These are phyloP conservation scores for Ictalurus punctatus DNA, from an alignment of 2,113 vertebrate species.

Conservation along the genomic window DNA sequence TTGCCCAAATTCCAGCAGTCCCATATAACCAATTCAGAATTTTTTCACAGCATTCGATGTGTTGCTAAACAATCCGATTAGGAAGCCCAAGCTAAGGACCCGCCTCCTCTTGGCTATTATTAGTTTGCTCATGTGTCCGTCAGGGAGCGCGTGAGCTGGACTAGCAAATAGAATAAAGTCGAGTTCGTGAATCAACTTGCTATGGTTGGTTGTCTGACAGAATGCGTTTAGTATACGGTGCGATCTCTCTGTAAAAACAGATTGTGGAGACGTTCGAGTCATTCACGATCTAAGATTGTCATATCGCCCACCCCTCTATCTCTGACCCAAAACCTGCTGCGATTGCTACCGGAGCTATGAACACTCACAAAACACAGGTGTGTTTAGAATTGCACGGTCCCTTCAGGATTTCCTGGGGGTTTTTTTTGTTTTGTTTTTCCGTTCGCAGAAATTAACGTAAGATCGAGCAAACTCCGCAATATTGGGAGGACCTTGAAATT, in stretches of 20 bases:
- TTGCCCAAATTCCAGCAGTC: not conserved
- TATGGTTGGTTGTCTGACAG: not conserved
- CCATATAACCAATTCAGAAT: not conserved
- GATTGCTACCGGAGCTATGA: not conserved
- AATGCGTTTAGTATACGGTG: too few species aligned
- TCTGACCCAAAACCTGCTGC: not conserved
- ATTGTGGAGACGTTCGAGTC: not conserved
- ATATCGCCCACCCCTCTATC: not conserved
- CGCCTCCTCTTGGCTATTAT: not conserved
- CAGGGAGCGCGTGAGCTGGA: not conserved
- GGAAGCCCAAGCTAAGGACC: not conserved
- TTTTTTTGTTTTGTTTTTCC: too few species aligned
- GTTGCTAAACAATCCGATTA: not conserved
- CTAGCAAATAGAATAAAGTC: not conserved
- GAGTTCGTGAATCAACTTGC: not conserved
- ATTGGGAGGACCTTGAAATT: too few species aligned
- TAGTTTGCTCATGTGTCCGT: not conserved
- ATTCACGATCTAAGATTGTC: not conserved
- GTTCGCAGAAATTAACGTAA: too few species aligned
- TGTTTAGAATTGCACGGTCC: too few species aligned
- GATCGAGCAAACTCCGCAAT: too few species aligned
- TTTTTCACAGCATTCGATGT: not conserved
- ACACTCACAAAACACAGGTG: not conserved
- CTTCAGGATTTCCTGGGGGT: too few species aligned
- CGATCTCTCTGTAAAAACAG: not conserved